Conservation (phyloP, 1,140 invertebrate genomes). For the Eupristina koningsbergeri region DNA sequence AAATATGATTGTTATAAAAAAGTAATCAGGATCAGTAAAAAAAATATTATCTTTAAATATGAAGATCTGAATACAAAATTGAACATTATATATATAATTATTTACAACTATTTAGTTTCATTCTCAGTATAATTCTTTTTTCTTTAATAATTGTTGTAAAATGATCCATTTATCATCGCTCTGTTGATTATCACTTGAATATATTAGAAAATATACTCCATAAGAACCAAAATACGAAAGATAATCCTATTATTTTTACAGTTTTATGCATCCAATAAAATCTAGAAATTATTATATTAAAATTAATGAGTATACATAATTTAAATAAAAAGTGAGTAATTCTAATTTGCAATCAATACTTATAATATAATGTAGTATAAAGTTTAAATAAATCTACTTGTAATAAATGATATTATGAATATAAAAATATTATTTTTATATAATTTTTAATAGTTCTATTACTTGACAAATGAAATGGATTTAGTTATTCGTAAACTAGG, state of each 20-base stretch:
- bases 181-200: conserved; percentile 29
- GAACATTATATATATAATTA: neutral
- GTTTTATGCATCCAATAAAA: conserved; percentile 73
- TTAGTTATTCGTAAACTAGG: too few species aligned
- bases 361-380: too few species aligned
- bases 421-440: too few species aligned
- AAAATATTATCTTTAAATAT: neutral
- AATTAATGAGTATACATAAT: neutral
- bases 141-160: neutral
- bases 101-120: conserved; percentile 23
- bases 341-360: neutral
- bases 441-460: too few species aligned
- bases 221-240: conserved; percentile 57
- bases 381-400: too few species aligned
- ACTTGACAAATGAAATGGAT: too few species aligned
- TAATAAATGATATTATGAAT: too few species aligned
- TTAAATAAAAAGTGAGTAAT: neutral
- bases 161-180: neutral
- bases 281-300: conserved; percentile 62
- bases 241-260: conserved; percentile 59
- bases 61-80: neutral
- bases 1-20: neutral
- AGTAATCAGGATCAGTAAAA: neutral
- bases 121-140: neutral
- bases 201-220: conserved; percentile 53